Conservation (phyloP, 2,113 vertebrate genomes). For the Chrysochloris asiatica region DNA sequence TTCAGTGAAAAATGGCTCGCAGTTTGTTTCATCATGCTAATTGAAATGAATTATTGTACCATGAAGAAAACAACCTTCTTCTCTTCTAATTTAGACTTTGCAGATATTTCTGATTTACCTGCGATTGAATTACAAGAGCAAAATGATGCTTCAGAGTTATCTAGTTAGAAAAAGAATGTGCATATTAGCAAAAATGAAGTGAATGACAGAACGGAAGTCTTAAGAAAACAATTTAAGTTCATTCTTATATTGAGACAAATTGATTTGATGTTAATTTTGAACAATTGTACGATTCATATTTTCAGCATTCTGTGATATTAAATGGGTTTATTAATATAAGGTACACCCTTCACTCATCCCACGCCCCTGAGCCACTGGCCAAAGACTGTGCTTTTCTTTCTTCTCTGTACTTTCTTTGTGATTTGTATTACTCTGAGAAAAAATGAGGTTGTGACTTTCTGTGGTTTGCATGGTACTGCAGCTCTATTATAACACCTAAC, state of each 20-base stretch:
- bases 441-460: neutral
- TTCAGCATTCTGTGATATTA: slow-evolving; percentile 7
- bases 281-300: neutral
- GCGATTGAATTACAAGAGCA: slow-evolving; percentile 60
- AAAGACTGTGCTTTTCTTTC: neutral
- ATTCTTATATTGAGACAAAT: slow-evolving; percentile 41
- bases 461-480: neutral
- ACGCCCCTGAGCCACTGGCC: neutral
- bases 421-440: slow-evolving; percentile 26
- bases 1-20: slow-evolving; percentile 69
- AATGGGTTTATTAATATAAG: slow-evolving; percentile 29
- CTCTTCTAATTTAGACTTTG: slow-evolving; percentile 68
- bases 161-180: slow-evolving; percentile 53
- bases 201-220: neutral
- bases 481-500: neutral
- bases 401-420: slow-evolving; percentile 13
- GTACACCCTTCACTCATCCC: neutral
- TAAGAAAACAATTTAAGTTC: neutral
- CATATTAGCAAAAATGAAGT: slow-evolving; percentile 59
- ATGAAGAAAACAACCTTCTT: slow-evolving; percentile 54
- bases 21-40: slow-evolving; percentile 73
- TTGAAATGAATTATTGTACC: slow-evolving; percentile 76
- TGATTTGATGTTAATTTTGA: slow-evolving; percentile 7
- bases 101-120: slow-evolving; percentile 59
- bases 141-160: slow-evolving; percentile 42